Evolutionary conservation across 92 coral and sea anemone genomes (phyloP).

Genomic region (Blastomussa wellsi): DNA sequence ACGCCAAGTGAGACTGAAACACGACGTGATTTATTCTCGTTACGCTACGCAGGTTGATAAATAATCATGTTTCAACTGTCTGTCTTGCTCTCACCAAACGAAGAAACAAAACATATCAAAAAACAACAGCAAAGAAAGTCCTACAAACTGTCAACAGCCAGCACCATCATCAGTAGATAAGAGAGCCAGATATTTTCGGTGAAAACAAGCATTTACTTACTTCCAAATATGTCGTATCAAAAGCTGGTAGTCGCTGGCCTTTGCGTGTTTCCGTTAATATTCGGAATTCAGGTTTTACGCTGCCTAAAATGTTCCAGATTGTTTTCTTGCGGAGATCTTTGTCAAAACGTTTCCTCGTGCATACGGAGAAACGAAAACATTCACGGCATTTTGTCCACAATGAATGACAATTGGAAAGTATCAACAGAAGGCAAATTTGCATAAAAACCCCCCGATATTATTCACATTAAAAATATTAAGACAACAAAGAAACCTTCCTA

Average conservation of each 20-base stretch:
- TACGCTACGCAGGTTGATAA: neutral
- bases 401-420: neutral
- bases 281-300: neutral
- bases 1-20: neutral
- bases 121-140: neutral
- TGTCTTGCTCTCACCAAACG: neutral
- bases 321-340: neutral
- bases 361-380: slow-evolving; percentile 15
- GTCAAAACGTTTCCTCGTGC: neutral
- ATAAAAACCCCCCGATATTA: neutral
- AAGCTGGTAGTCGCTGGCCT: neutral
- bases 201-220: neutral
- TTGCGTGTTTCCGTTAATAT: neutral
- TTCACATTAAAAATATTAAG: neutral
- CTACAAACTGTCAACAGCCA: neutral
- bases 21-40: slow-evolving; percentile 1
- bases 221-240: slow-evolving; percentile 4
- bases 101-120: slow-evolving; percentile 8
- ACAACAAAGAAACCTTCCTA: neutral
- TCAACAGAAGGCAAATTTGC: slow-evolving; percentile 8
- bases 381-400: neutral
- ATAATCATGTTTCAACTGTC: neutral
- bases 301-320: slow-evolving; percentile 3
- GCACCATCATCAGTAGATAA: neutral
- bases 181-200: neutral